phyloP scores from a whole-genome alignment of 2,797 vertebrate species.

The Gobionotothen gibberifrons region DNA sequence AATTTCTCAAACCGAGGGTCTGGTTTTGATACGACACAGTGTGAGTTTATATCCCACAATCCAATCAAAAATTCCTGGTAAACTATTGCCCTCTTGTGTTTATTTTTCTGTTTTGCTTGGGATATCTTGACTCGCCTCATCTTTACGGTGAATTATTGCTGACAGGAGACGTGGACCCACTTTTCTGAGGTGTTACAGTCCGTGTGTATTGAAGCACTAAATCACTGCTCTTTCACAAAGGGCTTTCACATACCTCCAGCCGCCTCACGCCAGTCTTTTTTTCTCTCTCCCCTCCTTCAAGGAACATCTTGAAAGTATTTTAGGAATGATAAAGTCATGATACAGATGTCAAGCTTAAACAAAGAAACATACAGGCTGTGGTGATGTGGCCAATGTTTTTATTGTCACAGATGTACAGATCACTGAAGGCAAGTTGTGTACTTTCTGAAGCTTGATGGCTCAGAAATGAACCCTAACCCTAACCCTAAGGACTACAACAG shows the following conservation, averaged over 20 bases:
- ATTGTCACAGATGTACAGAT: conserved; percentile 27
- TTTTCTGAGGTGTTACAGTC: conserved; percentile 64
- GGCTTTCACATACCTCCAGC: conserved; percentile 54
- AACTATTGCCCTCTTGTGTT: conserved; percentile 87
- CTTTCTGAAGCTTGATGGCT: not conserved
- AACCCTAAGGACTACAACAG: not conserved
- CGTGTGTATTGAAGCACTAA: conserved; percentile 56
- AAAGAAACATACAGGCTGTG: conserved; percentile 42
- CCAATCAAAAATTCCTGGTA: conserved; percentile 73
- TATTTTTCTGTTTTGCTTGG: conserved; percentile 57
- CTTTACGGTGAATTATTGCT: conserved; percentile 49
- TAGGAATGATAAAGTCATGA: conserved; percentile 68
- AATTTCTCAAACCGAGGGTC: conserved; percentile 36
- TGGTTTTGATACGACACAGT: conserved; percentile 55
- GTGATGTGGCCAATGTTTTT: conserved; percentile 46
- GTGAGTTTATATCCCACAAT: conserved; percentile 36
- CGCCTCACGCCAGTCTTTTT: conserved; percentile 17
- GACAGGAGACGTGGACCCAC: conserved; percentile 48
- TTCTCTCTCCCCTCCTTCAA: conserved; percentile 11
- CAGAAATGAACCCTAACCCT: not conserved
- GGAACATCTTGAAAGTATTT: conserved; percentile 78
- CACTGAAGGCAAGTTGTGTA: conserved; percentile 6
- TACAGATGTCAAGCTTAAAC: conserved; percentile 64
- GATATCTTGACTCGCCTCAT: conserved; percentile 46
- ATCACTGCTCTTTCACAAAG: conserved; percentile 59